Base-by-base conservation (phyloP, 2,797 vertebrate species). In the Centropyge bicolor region DNA sequence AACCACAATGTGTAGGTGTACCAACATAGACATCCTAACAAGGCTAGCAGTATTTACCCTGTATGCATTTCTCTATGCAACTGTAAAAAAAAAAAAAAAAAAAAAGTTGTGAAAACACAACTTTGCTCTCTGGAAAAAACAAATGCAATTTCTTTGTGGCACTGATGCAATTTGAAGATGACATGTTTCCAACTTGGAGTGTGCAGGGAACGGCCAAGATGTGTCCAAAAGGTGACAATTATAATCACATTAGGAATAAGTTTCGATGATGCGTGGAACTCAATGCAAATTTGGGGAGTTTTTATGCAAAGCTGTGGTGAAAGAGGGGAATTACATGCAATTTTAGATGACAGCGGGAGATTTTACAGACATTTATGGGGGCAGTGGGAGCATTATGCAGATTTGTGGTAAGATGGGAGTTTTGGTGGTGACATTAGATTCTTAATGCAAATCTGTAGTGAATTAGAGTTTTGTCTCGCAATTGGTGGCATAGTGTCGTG, bases 1-100 rank as follows among this genome's bases (percentile, higher is more conserved):
- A 59, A 14, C 48, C 49, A 22, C 38, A n/a, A 5, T 11, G 52
- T 71, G 80, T 63, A 81, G 74, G 65, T 82, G 82, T 76, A 46
- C 63, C 19, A 45, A 38, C 46, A 55, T 11, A 59, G 14, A 17
- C 52, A 27, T 62, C 36, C 31, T 52, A 36, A 51, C 35, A 70
- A 24, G 35, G 31, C 46, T 36, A 55, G 52, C 51, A 52, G 31
- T 35, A 3, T 43, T 36, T 54, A 51, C 27, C 67, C 38, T 40
- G 2, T 8, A 13, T 68, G 35, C 24, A 69, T 38, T 45, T 62
- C 27, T 69, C 61, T 27, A 10, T 31, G 27, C 43, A 66, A 46
- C 66, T 49, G 52, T 78, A 40, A 4, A 57, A 3, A 55, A n/a
- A n/a, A n/a, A n/a, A n/a, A n/a, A n/a, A n/a, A n/a, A n/a, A n/a